Conservation (phyloP, 2,888 invertebrate genomes). For the Clunio marinus region DNA sequence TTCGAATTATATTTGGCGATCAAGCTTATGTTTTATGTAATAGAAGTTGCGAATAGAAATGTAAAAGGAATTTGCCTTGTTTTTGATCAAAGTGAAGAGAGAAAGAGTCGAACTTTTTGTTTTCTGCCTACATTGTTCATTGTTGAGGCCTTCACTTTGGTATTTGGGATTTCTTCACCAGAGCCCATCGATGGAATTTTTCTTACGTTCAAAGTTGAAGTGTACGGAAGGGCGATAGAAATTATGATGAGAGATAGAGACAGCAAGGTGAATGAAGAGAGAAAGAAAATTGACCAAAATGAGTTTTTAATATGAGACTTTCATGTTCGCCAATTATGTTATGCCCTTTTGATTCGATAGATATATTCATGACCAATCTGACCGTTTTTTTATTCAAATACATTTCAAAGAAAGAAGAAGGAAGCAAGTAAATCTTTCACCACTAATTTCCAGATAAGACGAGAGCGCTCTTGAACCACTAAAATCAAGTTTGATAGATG, state of each 20-base stretch:
- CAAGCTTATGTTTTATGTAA: too few relatives aligned
- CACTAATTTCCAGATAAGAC: too few relatives aligned
- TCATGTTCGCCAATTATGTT: slow-evolving; percentile 31
- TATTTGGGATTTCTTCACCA: not conserved
- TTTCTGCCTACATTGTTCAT: not conserved
- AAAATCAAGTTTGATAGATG: too few relatives aligned
- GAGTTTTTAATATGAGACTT: slow-evolving; percentile 35
- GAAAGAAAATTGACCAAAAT: slow-evolving; percentile 21
- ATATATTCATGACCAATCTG: not conserved
- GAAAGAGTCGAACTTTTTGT: not conserved
- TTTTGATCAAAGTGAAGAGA: not conserved
- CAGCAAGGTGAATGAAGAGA: too few relatives aligned
- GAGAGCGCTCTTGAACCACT: too few relatives aligned
- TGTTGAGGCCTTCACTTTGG: not conserved
- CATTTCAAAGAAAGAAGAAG: too few relatives aligned
- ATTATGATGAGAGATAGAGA: too few relatives aligned
- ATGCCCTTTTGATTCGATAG: not conserved
- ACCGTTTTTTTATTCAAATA: too few relatives aligned
- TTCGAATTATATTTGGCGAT: too few relatives aligned
- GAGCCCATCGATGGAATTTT: not conserved
- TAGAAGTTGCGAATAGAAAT: too few relatives aligned
- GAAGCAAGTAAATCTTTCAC: too few relatives aligned
- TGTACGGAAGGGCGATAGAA: not conserved
- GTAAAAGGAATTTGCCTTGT: slow-evolving; percentile 26
- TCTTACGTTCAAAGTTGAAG: not conserved